phyloP scores from a whole-genome alignment of 2,797 vertebrate genomes.

The Rhabdomys pumilio region DNA sequence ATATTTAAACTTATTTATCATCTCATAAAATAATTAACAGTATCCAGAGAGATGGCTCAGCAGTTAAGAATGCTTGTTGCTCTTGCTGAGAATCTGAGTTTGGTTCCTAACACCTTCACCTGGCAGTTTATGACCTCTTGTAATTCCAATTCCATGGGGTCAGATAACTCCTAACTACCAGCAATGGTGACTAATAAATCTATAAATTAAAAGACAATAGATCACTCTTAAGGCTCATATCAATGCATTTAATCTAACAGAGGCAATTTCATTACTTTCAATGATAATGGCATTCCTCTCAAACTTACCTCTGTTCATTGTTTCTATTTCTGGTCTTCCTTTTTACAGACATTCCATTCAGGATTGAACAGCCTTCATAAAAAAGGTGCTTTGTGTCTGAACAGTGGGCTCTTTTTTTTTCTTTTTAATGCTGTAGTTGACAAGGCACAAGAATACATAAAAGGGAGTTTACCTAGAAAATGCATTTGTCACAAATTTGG shows the following conservation, averaged over 20 bases:
- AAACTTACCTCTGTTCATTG: conserved; percentile 35
- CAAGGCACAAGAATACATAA: neutral
- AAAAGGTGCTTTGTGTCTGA: conserved; percentile 15
- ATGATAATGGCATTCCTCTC: neutral
- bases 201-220: conserved; percentile 48
- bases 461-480: conserved; percentile 64
- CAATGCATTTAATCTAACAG: neutral
- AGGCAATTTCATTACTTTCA: conserved; percentile 40
- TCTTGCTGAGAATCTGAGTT: neutral
- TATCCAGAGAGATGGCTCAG: neutral
- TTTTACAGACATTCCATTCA: conserved; percentile 38
- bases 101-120: neutral
- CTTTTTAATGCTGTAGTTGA: neutral
- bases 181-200: neutral
- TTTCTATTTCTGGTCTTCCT: conserved; percentile 58
- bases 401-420: neutral
- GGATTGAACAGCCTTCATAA: conserved; percentile 39
- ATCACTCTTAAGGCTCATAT: neutral
- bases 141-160: neutral
- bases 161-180: neutral
- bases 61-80: neutral
- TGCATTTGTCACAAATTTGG: conserved; percentile 26
- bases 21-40: conserved; percentile 9
- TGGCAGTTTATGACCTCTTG: neutral
- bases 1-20: conserved; percentile 7